phyloP scores from a whole-genome alignment of 2,797 vertebrate species.

The Crypturellus tataupa region DNA sequence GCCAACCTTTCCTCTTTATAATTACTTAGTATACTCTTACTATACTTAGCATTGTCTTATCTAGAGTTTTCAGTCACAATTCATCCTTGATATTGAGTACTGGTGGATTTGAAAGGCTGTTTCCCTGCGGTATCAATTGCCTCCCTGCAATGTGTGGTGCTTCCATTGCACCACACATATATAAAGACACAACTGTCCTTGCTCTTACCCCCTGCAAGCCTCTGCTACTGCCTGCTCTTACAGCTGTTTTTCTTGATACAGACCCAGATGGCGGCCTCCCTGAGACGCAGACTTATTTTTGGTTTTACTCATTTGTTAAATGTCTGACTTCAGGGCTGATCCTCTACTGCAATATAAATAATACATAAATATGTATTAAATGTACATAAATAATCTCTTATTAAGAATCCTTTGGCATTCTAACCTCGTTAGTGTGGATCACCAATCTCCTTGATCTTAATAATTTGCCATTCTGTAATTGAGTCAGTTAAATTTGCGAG shows the following conservation, averaged over 20 bases:
- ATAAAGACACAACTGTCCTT: background rate
- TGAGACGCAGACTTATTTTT: background rate
- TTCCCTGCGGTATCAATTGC: background rate
- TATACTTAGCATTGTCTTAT: slow-evolving; percentile 24
- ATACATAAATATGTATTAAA: slow-evolving; percentile 17
- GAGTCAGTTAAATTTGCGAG: background rate
- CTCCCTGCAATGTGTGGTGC: background rate
- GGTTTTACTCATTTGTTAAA: slow-evolving; percentile 10
- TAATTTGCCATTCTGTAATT: background rate
- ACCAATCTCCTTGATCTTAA: slow-evolving; percentile 12
- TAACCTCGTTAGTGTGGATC: slow-evolving; percentile 2
- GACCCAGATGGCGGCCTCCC: background rate
- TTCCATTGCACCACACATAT: background rate
- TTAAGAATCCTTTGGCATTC: slow-evolving; percentile 21
- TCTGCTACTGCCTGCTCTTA: background rate
- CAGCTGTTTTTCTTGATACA: background rate
- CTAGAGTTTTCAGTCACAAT: slow-evolving; percentile 9
- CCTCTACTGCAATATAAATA: background rate
- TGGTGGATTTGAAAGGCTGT: background rate
- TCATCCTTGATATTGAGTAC: background rate
- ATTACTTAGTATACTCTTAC: background rate
- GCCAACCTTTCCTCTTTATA: slow-evolving; percentile 31
- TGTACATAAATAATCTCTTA: slow-evolving; percentile 21
- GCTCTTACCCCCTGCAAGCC: background rate
- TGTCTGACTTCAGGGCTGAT: slow-evolving; percentile 25